A percentile compares a stretch with the other conserved stretches of the same genome.
phyloP scores from a whole-genome alignment of 1,140 invertebrate species.

The Leptinotarsa defecta region DNA sequence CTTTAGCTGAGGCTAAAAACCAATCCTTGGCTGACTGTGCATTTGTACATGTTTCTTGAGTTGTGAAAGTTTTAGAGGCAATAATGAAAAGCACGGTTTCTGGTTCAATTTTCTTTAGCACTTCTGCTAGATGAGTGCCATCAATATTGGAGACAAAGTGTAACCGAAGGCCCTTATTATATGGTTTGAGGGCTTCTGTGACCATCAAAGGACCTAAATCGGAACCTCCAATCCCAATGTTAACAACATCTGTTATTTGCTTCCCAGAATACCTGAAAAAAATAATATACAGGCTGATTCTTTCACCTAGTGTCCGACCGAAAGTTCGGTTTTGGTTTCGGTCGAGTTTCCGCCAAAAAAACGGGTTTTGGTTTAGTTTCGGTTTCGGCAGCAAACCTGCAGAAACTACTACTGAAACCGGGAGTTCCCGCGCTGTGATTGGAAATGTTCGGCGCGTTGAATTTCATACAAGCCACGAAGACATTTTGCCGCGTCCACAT shows the following conservation, averaged over 20 bases:
- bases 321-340: no score
- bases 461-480: no score
- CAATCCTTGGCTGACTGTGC: slow-evolving; percentile 95
- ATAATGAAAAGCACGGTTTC: slow-evolving; percentile 98
- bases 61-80: slow-evolving; percentile 99
- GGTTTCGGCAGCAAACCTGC: no score
- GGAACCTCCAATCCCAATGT: slow-evolving; percentile 99
- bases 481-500: no score
- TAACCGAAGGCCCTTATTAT: slow-evolving; percentile 82
- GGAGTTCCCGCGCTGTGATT: no score
- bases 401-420: no score
- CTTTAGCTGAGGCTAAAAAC: slow-evolving; percentile 86
- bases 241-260: slow-evolving; percentile 95
- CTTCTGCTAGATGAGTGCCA: slow-evolving; percentile 96
- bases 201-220: slow-evolving; percentile 99
- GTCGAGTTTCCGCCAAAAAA: no score
- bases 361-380: no score
- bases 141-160: slow-evolving; percentile 99
- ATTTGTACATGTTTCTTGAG: slow-evolving; percentile 99
- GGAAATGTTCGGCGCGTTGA: no score
- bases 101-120: slow-evolving; percentile 86
- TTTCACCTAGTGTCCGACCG: no score
- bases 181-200: slow-evolving; percentile 95
- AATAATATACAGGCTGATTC: neutral
- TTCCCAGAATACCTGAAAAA: slow-evolving; percentile 84